Evolutionary conservation across 2,113 vertebrate genomes (phyloP).

Genomic region (Crypturellus undulatus): DNA sequence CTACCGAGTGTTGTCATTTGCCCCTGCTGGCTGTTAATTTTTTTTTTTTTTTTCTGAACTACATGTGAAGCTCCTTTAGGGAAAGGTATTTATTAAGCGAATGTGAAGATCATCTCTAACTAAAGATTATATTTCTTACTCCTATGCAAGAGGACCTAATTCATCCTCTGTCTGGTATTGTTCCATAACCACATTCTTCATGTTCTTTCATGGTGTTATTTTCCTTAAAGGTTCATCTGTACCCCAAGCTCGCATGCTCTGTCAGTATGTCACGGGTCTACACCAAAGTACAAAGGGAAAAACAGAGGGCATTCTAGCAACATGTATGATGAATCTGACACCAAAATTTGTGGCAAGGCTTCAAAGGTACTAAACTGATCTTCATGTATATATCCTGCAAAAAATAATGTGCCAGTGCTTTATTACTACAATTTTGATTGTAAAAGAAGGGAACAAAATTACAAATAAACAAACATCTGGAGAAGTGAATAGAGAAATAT

Average conservation of each 20-base stretch:
- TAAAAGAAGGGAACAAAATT: neutral
- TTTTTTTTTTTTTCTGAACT: constrained; percentile 7
- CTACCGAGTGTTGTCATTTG: neutral
- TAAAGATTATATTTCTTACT: neutral
- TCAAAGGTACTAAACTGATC: neutral
- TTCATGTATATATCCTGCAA: neutral
- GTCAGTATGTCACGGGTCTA: neutral
- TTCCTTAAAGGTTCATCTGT: neutral
- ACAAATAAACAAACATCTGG: neutral
- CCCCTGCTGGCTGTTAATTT: neutral
- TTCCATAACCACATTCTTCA: neutral
- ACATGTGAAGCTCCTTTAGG: neutral
- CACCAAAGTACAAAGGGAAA: neutral
- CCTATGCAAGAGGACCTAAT: neutral
- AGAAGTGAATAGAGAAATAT: neutral
- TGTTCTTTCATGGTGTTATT: neutral
- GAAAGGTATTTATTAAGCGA: neutral
- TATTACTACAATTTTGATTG: neutral
- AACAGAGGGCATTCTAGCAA: neutral
- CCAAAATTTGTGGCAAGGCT: rapidly evolving
- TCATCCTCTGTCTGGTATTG: neutral
- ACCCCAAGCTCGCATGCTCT: neutral
- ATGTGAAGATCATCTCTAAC: neutral
- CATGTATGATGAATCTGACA: neutral
- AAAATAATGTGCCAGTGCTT: neutral